Evolutionary conservation across 2,888 invertebrate species (phyloP), one percentile per base, ranked within the genome.

Genomic region (Apamea epomidion): DNA sequence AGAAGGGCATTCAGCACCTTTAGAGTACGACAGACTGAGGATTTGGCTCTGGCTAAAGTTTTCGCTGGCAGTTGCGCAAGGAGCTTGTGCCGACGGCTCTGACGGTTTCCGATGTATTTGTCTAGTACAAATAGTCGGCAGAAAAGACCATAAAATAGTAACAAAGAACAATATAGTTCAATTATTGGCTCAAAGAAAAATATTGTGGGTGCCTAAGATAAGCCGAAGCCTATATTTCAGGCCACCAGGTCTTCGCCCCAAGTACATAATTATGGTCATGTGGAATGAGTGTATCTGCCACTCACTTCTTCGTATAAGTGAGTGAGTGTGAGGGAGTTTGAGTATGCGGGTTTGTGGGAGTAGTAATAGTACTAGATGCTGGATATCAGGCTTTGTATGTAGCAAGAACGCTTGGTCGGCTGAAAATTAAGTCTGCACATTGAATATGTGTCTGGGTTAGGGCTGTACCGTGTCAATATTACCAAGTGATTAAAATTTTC

Each of bases 361-460:
- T 42, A 42, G 42, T 37, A 37, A 0, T 7, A 42, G 42, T 7
- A 42, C 42, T 42, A 25, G 14, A 67, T 67, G 67, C 1, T 54
- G 1, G 12, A 51, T 72, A 21, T n/a, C 21, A 32, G 48, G 12
- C 45, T 32, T n/a, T 21, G 18, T 29, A 42, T 29, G 62, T 62
- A 73, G 29, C 29, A 32, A 21, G 29, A 42, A 67, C 8, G 51
- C 68, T 51, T 68, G 42, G 29, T 29, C n/a, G n/a, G 14, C 37
- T 32, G 10, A 25, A 32, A 64, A 64, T 75, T 42, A 75, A 60
- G 37, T 37, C 67, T n/a, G 18, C 51, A 29, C 18, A 48, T 14
- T 78, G 12, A 67, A 75, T 29, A 5, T 48, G 29, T 48, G 37
- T 51, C 21, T 67, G n/a, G 6, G 48, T 58, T 21, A 78, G 74